A percentile compares a stretch with the other conserved stretches of the same genome.
Evolutionary conservation across 2,113 vertebrate species (phyloP).

Genomic region (Callipepla squamata): DNA sequence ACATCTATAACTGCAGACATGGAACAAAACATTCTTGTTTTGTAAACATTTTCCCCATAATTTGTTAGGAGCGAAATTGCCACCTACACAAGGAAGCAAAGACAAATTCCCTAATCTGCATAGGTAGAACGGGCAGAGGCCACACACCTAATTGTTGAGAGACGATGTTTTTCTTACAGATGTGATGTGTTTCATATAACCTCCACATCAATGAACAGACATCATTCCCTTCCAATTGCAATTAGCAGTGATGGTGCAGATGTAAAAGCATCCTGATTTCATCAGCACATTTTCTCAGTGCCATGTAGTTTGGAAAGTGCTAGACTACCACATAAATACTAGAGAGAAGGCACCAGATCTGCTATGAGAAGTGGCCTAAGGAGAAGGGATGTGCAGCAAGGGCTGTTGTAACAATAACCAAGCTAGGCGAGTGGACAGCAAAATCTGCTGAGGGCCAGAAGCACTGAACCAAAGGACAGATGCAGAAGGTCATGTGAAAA

Average conservation of each 20-base stretch:
- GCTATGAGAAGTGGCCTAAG: neutral
- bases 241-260: neutral
- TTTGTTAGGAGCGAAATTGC: neutral
- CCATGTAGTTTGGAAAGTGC: neutral
- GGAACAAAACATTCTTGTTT: neutral
- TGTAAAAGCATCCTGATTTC: neutral
- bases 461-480: neutral
- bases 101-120: neutral
- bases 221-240: neutral
- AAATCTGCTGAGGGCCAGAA: neutral
- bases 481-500: neutral
- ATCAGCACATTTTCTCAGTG: neutral
- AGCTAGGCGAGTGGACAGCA: neutral
- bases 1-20: neutral
- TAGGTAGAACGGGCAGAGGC: accelerated
- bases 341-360: neutral
- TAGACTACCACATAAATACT: neutral
- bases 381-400: neutral
- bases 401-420: neutral
- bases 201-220: neutral
- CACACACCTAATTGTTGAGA: neutral
- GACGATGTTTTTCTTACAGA: neutral
- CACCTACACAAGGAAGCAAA: neutral
- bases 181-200: neutral
- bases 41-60: neutral